Percentiles rank a stretch among this genome's conserved stretches.
phyloP scores from a whole-genome alignment of 2,888 invertebrate species.

The Belgica antarctica region DNA sequence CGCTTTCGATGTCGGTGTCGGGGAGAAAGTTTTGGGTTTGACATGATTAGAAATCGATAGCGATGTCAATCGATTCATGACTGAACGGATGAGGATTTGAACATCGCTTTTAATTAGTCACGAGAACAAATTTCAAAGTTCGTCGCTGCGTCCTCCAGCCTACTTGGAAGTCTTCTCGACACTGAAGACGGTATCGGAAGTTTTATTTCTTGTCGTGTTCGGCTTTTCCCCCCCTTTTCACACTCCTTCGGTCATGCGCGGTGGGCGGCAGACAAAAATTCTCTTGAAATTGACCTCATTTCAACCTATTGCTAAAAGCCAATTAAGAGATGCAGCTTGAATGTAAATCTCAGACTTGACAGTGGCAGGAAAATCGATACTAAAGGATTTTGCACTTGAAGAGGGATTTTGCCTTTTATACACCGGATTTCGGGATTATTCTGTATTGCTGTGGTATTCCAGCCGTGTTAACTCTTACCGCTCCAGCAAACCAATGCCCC shows the following conservation, averaged over 20 bases:
- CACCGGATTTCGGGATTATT: too few relatives aligned
- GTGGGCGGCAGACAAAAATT: neutral
- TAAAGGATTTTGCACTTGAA: neutral
- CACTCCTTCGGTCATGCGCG: neutral
- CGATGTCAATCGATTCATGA: neutral
- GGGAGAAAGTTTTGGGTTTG: too few relatives aligned
- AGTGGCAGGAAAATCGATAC: neutral
- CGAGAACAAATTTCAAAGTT: too few relatives aligned
- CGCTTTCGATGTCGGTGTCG: too few relatives aligned
- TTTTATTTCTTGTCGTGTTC: neutral
- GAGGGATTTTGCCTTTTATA: too few relatives aligned
- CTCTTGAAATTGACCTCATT: conserved; percentile 21
- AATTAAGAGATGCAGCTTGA: conserved; percentile 24
- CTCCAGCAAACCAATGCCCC: too few relatives aligned
- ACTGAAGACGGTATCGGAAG: neutral
- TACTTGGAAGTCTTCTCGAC: neutral
- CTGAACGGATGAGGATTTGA: too few relatives aligned
- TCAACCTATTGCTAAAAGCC: neutral
- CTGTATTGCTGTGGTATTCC: too few relatives aligned
- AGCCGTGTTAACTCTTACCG: too few relatives aligned
- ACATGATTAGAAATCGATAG: neutral
- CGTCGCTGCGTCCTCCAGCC: neutral
- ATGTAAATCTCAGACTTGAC: conserved; percentile 3
- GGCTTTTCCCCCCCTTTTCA: conserved; percentile 10
- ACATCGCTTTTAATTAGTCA: too few relatives aligned